These are phyloP conservation scores for Calameuta pallipes DNA, from an alignment of 2,888 invertebrate species.

Conservation along the genomic window DNA sequence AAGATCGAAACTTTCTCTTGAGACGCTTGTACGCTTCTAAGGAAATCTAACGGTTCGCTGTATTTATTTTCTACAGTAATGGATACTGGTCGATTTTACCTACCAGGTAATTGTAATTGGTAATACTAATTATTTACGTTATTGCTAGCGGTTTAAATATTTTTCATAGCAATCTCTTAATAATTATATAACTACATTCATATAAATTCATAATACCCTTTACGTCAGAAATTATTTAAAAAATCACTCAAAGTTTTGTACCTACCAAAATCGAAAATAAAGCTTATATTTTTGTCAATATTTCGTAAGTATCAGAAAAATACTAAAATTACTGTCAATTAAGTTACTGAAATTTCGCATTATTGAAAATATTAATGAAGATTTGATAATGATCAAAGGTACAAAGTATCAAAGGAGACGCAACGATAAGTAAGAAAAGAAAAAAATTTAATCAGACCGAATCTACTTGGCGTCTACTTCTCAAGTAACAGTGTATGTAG, in stretches of 20 bases:
- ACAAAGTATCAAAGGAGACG: too few species aligned
- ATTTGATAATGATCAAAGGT: neutral
- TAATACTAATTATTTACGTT: neutral
- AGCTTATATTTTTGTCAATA: neutral
- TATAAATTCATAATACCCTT: too few species aligned
- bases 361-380: neutral
- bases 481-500: neutral
- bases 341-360: too few species aligned
- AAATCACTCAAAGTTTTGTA: too few species aligned
- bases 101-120: neutral
- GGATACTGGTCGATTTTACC: too few species aligned
- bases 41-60: neutral
- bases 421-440: too few species aligned
- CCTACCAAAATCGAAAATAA: too few species aligned
- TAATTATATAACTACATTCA: too few species aligned
- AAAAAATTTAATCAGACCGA: neutral
- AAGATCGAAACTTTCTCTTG: neutral
- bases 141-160: neutral
- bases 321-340: too few species aligned
- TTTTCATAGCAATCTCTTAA: too few species aligned
- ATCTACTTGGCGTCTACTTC: neutral
- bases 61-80: neutral
- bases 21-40: neutral
- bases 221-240: too few species aligned
- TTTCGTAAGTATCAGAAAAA: neutral